A percentile compares a stretch with the other conserved stretches of the same genome.
Evolutionary conservation across 2,888 invertebrate genomes (phyloP).

Genomic region (Synergus umbraculus): DNA sequence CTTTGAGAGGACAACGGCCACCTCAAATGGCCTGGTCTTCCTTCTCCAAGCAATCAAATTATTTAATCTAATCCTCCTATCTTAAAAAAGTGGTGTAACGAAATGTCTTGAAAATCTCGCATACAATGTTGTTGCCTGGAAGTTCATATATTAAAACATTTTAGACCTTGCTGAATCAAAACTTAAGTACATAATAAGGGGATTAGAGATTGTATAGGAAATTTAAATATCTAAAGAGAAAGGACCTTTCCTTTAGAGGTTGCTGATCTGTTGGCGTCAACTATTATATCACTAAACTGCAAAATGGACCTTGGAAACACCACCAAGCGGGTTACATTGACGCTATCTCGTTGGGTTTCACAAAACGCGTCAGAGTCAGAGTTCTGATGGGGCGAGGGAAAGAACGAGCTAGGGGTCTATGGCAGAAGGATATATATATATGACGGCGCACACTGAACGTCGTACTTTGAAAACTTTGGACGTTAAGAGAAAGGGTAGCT

Average conservation of each 20-base stretch:
- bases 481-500: constrained; percentile 76
- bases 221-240: background rate
- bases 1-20: background rate
- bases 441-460: constrained; percentile 73
- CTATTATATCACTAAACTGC: background rate
- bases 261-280: background rate
- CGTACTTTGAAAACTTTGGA: constrained; percentile 77
- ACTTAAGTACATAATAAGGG: too few relatives aligned
- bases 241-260: background rate
- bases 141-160: too few relatives aligned
- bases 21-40: background rate
- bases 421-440: constrained; percentile 57
- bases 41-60: background rate
- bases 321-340: constrained; percentile 44
- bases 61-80: too few relatives aligned
- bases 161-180: too few relatives aligned
- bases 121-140: too few relatives aligned
- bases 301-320: constrained; percentile 13
- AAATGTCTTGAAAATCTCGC: too few relatives aligned
- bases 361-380: constrained; percentile 66
- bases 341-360: constrained; percentile 63
- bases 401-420: constrained; percentile 54
- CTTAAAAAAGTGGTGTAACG: too few relatives aligned
- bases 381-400: constrained; percentile 56
- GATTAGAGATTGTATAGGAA: background rate